Conservation (phyloP, 2,113 vertebrate species). For the Chloebia gouldiae region DNA sequence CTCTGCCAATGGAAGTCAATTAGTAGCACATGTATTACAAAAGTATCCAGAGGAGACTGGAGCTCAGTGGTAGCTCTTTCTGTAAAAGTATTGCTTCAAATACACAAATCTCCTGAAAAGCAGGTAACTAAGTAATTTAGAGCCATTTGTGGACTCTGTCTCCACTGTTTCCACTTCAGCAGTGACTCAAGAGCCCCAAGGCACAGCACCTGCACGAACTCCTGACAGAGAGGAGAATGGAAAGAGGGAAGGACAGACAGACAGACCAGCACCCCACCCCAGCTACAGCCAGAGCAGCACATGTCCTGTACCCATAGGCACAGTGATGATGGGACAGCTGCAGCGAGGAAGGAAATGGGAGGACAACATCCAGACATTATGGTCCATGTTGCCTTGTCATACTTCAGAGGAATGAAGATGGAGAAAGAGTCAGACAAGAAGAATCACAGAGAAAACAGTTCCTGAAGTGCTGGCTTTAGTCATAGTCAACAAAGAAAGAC, state of each 20-base stretch:
- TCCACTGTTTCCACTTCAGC: not conserved
- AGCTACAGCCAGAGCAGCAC: not conserved
- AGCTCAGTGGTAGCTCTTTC: not conserved
- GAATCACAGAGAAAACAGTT: not conserved
- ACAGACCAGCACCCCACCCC: not conserved
- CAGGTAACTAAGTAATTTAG: not conserved
- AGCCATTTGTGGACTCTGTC: not conserved
- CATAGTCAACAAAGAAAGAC: not conserved
- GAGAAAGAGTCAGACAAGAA: not conserved
- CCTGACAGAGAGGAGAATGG: not conserved
- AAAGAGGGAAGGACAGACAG: not conserved
- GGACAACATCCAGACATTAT: not conserved
- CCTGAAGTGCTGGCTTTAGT: not conserved
- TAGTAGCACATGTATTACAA: not conserved
- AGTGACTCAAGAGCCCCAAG: rapidly evolving
- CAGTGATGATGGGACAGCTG: not conserved
- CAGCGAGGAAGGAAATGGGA: not conserved
- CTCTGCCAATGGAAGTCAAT: not conserved
- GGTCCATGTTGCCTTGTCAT: not conserved
- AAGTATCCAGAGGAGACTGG: not conserved
- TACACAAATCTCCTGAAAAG: rapidly evolving
- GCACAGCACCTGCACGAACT: not conserved
- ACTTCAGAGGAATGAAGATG: not conserved
- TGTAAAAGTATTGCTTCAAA: not conserved
- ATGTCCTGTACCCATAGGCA: rapidly evolving